A percentile compares a stretch with the other conserved stretches of the same genome.
Conservation (phyloP, 1,140 invertebrate genomes). For the Caenorhabditis remanei region DNA sequence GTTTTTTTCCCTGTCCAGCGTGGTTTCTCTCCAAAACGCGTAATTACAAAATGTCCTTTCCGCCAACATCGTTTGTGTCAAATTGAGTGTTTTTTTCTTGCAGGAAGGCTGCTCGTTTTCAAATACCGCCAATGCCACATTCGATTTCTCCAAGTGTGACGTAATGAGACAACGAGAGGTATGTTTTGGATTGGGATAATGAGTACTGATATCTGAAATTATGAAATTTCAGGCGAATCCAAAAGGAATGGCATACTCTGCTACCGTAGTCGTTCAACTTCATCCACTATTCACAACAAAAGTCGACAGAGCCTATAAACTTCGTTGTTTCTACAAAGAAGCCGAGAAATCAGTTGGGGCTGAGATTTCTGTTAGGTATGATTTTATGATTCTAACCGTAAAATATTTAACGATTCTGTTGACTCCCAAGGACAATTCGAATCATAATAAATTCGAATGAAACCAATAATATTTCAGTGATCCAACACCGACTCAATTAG, state of each 20-base stretch:
- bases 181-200: neutral
- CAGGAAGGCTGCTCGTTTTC: conserved; percentile 67
- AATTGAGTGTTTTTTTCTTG: conserved; percentile 24
- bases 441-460: conserved; percentile 11
- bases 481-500: conserved; percentile 67
- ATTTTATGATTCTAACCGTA: conserved; percentile 26
- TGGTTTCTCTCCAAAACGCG: conserved; percentile 70
- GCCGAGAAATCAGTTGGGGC: conserved; percentile 70
- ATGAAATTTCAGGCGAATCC: conserved; percentile 70
- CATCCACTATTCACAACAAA: conserved; percentile 71
- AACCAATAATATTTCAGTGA: conserved; percentile 69
- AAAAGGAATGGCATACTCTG: conserved; percentile 73
- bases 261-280: conserved; percentile 76
- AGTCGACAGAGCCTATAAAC: conserved; percentile 74
- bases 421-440: conserved; percentile 4
- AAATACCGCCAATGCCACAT: conserved; percentile 61
- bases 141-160: conserved; percentile 74
- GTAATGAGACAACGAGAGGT: conserved; percentile 74
- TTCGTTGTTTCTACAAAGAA: conserved; percentile 76
- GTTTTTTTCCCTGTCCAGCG: conserved; percentile 52
- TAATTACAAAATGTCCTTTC: conserved; percentile 64
- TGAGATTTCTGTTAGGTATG: conserved; percentile 72
- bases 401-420: conserved; percentile 44
- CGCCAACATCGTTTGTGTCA: conserved; percentile 63
- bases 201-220: neutral